Evolutionary conservation across 1,140 invertebrate genomes (phyloP).

Genomic region (Ephestia elutella): DNA sequence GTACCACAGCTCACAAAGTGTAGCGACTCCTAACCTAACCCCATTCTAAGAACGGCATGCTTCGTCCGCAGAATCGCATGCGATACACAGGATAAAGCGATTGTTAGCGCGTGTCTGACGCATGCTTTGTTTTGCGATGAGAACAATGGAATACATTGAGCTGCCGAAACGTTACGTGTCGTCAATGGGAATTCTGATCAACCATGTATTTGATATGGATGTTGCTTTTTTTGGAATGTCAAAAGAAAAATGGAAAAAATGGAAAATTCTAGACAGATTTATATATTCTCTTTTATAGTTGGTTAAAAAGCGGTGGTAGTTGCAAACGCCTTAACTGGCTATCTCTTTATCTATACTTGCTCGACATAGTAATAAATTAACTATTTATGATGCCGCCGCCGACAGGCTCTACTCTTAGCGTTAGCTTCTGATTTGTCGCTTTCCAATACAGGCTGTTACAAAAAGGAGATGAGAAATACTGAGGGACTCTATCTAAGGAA

Average conservation of each 20-base stretch:
- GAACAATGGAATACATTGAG: not conserved
- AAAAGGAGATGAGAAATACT: not conserved
- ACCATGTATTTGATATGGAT: not conserved
- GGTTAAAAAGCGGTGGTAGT: not conserved
- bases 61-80: not conserved
- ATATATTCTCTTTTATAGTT: too few species aligned
- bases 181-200: not conserved
- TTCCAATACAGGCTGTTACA: not conserved
- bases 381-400: slow-evolving; percentile 1
- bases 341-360: too few species aligned
- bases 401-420: not conserved
- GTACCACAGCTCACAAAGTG: not conserved
- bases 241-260: too few species aligned
- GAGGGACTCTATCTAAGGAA: not conserved
- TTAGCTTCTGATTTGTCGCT: not conserved
- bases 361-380: not conserved
- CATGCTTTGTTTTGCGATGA: not conserved
- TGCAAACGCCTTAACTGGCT: not conserved
- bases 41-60: not conserved
- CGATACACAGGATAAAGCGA: not conserved
- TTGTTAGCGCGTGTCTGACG: slow-evolving; percentile 8
- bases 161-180: not conserved
- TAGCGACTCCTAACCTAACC: not conserved
- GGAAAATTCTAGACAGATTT: too few species aligned
- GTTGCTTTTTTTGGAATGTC: not conserved